These are phyloP conservation scores for Heliconius sara DNA, from an alignment of 2,888 invertebrate genomes.

Conservation along the genomic window DNA sequence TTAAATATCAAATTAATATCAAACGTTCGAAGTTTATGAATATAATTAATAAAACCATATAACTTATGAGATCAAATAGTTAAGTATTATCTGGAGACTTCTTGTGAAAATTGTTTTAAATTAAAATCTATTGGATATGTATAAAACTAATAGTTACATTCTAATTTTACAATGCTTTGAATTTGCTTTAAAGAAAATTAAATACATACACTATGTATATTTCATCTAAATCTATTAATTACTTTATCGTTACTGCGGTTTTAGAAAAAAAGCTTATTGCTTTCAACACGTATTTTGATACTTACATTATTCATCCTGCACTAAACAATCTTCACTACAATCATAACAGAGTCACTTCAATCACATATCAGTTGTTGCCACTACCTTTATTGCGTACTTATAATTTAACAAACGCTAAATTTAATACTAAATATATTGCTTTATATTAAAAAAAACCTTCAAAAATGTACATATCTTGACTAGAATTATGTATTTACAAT, in stretches of 20 bases:
- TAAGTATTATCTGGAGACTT: not conserved
- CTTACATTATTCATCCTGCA: constrained; percentile 31
- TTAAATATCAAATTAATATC: not conserved
- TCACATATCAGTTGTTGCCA: not conserved
- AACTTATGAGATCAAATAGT: not conserved
- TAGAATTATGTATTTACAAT: constrained; percentile 36
- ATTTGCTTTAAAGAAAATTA: not conserved
- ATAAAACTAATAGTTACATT: not conserved
- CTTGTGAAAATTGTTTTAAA: not conserved
- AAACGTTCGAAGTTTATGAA: not conserved
- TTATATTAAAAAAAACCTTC: not conserved
- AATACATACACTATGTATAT: not conserved
- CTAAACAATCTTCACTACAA: constrained; percentile 7
- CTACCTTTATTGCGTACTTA: not conserved
- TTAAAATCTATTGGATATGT: not conserved
- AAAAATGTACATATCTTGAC: constrained; percentile 23
- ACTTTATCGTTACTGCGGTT: constrained; percentile 13
- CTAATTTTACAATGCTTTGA: not conserved
- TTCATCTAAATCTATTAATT: not conserved
- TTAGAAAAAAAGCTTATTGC: constrained; percentile 65
- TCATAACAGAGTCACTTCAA: not conserved
- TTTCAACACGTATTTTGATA: constrained; percentile 69
- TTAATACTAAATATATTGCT: not conserved
- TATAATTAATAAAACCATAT: not conserved
- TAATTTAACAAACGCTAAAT: not conserved